A percentile compares a stretch with the other conserved stretches of the same genome.
These are phyloP conservation scores for Amphiprion clarkii DNA, from an alignment of 2,797 vertebrate species.

Conservation along the genomic window DNA sequence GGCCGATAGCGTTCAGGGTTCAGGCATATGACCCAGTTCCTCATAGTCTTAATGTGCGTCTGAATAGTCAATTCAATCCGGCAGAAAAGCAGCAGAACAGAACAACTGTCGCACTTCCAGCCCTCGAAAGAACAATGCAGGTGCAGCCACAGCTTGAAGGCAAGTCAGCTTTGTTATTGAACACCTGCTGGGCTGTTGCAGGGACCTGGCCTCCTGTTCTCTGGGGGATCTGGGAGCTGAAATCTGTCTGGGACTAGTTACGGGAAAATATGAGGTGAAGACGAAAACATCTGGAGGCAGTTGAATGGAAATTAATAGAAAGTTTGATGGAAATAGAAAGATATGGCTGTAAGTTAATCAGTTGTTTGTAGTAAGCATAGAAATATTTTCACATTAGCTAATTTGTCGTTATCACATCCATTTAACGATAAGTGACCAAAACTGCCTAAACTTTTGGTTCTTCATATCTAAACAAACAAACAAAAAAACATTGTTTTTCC, in stretches of 20 bases:
- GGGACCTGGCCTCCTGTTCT: constrained; percentile 29
- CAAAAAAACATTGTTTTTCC: neutral
- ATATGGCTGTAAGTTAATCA: neutral
- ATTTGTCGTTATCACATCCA: neutral
- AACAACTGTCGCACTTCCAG: constrained; percentile 21
- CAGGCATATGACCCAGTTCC: constrained; percentile 35
- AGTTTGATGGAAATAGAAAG: neutral
- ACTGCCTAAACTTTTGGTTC: neutral
- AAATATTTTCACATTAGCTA: neutral
- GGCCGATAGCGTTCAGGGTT: constrained; percentile 3
- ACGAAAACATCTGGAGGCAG: constrained; percentile 42
- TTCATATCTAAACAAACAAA: neutral
- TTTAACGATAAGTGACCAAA: neutral
- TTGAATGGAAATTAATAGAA: constrained; percentile 17
- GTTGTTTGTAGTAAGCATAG: constrained; percentile 15
- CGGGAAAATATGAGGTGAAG: constrained; percentile 36
- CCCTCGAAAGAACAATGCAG: constrained; percentile 39
- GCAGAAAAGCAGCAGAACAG: constrained; percentile 31
- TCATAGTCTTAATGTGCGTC: constrained; percentile 21
- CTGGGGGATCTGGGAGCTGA: constrained; percentile 25
- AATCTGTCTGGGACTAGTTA: constrained; percentile 42
- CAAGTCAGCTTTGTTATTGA: constrained; percentile 49
- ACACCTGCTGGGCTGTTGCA: constrained; percentile 62
- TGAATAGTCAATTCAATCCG: constrained; percentile 20
- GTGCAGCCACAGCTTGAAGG: constrained; percentile 61